phyloP scores from a whole-genome alignment of 2,888 invertebrate species.

The Drosophila aldrichi region DNA sequence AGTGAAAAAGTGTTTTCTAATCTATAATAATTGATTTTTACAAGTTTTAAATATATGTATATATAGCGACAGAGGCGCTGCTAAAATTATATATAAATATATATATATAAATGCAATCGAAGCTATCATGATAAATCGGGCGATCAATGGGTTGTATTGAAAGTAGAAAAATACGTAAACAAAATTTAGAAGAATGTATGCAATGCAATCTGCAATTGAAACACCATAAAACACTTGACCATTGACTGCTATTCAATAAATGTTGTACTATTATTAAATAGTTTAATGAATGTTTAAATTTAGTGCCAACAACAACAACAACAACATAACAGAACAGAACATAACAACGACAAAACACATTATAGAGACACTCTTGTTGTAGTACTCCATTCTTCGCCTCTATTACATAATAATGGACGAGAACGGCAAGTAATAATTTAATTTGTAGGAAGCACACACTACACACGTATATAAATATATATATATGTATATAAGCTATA shows the following conservation, averaged over 20 bases:
- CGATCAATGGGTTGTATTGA: constrained; percentile 8
- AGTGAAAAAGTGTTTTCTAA: constrained; percentile 39
- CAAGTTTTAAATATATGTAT: neutral
- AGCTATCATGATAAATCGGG: constrained; percentile 4
- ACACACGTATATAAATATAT: neutral
- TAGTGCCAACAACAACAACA: constrained; percentile 1
- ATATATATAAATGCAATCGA: neutral
- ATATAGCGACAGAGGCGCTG: neutral
- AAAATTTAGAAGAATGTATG: constrained; percentile 5
- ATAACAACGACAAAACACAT: neutral
- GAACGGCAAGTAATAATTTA: constrained; percentile 68
- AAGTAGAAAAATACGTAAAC: constrained; percentile 1
- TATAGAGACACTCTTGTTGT: constrained; percentile 5
- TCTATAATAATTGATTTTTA: constrained; percentile 32
- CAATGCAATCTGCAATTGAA: constrained; percentile 7
- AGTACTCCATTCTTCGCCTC: constrained; percentile 14
- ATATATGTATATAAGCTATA: neutral
- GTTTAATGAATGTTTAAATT: neutral
- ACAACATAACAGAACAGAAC: neutral
- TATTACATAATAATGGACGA: constrained; percentile 66
- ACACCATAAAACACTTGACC: too few relatives aligned
- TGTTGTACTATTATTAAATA: neutral
- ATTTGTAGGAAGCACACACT: constrained; percentile 1
- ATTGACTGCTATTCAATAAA: constrained; percentile 1
- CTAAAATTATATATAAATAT: neutral